Conservation (phyloP, 2,113 vertebrate genomes). For the Hylia prasina region DNA sequence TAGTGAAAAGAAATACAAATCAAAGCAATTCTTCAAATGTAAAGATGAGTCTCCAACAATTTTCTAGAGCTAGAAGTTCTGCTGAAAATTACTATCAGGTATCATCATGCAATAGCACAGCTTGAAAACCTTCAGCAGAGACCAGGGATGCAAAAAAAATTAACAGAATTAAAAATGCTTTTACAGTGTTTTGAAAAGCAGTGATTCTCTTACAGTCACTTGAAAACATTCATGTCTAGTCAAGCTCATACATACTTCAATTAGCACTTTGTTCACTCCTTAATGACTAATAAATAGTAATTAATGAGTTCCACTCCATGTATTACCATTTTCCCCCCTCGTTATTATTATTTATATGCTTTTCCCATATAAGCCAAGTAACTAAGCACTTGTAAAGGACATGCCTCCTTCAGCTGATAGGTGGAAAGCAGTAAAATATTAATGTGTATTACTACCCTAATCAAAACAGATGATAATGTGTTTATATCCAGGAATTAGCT, state of each 20-base stretch:
- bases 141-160: not conserved
- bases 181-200: not conserved
- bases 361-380: not conserved
- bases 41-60: not conserved
- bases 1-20: not conserved
- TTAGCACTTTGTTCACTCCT: not conserved
- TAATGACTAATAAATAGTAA: constrained; percentile 38
- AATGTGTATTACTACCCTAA: not conserved
- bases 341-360: not conserved
- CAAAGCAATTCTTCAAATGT: not conserved
- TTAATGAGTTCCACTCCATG: constrained; percentile 24
- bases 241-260: constrained; percentile 1
- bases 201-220: not conserved
- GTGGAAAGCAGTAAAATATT: not conserved
- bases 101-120: not conserved
- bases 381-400: not conserved
- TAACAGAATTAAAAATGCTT: not conserved
- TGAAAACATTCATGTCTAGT: not conserved
- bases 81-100: not conserved
- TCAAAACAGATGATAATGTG: not conserved
- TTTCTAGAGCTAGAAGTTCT: not conserved
- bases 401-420: not conserved
- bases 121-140: not conserved
- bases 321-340: not conserved
- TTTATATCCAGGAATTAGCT: not conserved